Conservation (phyloP, 2,797 vertebrate genomes). For the Galaxias olidus region DNA sequence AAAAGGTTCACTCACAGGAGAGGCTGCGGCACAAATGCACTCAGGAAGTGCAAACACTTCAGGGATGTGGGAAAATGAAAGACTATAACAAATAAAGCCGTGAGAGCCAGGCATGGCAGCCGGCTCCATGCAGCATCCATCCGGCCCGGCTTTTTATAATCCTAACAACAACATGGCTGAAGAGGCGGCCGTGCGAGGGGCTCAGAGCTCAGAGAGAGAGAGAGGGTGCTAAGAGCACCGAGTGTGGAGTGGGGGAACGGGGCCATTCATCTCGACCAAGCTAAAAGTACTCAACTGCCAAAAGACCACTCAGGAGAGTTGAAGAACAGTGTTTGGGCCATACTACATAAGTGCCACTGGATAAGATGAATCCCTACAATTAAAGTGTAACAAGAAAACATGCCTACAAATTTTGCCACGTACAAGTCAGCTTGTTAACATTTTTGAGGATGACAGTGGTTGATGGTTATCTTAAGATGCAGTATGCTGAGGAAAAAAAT, state of each 20-base stretch:
- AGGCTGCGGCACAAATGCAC: constrained; percentile 66
- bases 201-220: constrained; percentile 59
- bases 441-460: neutral
- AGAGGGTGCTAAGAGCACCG: constrained; percentile 60
- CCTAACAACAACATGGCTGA: constrained; percentile 77
- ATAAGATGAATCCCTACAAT: too few species aligned
- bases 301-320: constrained; percentile 67
- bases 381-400: too few species aligned
- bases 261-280: constrained; percentile 68
- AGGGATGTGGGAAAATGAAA: constrained; percentile 66
- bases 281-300: constrained; percentile 68
- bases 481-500: neutral
- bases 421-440: too few species aligned
- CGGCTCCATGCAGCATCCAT: constrained; percentile 77
- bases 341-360: constrained; percentile 11
- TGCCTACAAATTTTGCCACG: too few species aligned
- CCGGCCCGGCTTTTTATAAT: constrained; percentile 74
- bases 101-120: constrained; percentile 68
- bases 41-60: constrained; percentile 77
- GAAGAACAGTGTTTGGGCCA: constrained; percentile 69
- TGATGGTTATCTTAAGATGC: neutral
- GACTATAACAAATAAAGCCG: constrained; percentile 70
- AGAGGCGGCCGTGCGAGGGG: constrained; percentile 67
- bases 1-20: constrained; percentile 65
- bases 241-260: constrained; percentile 55